Base-by-base conservation (phyloP, 2,113 vertebrate genomes). In the Psittacula cyanocephala region DNA sequence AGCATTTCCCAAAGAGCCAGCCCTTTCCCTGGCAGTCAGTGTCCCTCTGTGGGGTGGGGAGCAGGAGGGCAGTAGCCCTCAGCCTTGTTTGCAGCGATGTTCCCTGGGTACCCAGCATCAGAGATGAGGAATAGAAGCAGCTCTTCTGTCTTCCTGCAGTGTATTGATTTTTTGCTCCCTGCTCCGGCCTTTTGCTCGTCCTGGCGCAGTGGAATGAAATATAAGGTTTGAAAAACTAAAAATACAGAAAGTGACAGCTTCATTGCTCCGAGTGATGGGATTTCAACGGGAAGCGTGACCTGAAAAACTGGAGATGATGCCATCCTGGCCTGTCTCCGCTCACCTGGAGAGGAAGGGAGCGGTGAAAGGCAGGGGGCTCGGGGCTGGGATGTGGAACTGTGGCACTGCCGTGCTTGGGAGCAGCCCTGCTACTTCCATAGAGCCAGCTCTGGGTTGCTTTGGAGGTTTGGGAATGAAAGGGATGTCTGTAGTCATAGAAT, bases 81-180 rank as follows among this genome's bases (percentile, higher is more conserved):
- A 79, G 75, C 78, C 87, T 57, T 76, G 63, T 75, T 85, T 82
- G 80, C 82, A 80, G 80, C 6, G 57, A 43, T 35, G 89, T 77
- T 95, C 96, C 95, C 81, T 60, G 70, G 80, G 94, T 65, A 86
- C 74, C 57, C 2, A 0, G 77, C 64, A 24, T 95, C 94, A 93
- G 91, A 64, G 57, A 68, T 39, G 93, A 97, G 72, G 97, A 97
- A 89, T 44, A 93, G 93, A 95, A 96, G 82, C 87, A 97, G 84
- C 91, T 86, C 64, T 77, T 91, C 72, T 49, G 68, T 93, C 92
- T 98, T 98, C 96, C 97, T 97, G 95, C 92, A 87, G 96, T 3
- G 79, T 98, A 98, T 98, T 96, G 98, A 98, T 98, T 98, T 97
- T 96, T 97, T 96, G 95, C 95, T 98, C 96, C 96, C 95, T 35